phyloP scores from a whole-genome alignment of 1,140 invertebrate genomes.

The Sipha flava region DNA sequence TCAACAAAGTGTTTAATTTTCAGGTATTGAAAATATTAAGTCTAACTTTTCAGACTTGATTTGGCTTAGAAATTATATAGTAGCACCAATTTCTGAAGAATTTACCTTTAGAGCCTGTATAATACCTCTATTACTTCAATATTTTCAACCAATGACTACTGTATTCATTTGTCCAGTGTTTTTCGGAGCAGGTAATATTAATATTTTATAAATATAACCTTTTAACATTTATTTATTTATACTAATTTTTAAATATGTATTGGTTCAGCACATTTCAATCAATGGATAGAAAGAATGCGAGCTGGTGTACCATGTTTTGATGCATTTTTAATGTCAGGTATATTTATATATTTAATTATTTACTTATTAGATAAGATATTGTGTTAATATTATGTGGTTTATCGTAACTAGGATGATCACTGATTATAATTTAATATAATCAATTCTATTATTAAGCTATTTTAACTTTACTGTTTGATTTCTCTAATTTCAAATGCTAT shows the following conservation, averaged over 20 bases:
- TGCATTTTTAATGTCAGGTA: constrained; percentile 61
- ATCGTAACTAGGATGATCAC: no score
- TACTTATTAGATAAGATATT: no score
- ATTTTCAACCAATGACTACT: constrained; percentile 62
- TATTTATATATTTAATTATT: constrained; percentile 37
- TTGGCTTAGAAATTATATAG: constrained; percentile 81
- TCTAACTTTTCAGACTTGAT: constrained; percentile 52
- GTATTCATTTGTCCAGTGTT: constrained; percentile 82
- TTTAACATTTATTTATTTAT: background rate
- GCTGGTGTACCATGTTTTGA: constrained; percentile 57
- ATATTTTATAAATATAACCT: background rate
- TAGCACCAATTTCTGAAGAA: constrained; percentile 89
- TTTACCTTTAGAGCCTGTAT: constrained; percentile 91
- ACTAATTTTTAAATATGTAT: background rate
- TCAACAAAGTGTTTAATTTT: constrained; percentile 29
- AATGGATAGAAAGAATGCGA: constrained; percentile 71
- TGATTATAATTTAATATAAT: no score
- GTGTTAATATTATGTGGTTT: no score
- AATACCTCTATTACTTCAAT: constrained; percentile 78
- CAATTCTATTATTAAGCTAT: no score
- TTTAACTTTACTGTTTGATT: no score
- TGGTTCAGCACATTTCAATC: constrained; percentile 79
- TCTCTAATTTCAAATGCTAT: background rate
- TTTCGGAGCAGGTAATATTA: constrained; percentile 71
- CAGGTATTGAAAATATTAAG: constrained; percentile 14